Evolutionary conservation across 1,140 invertebrate genomes (phyloP).

Genomic region (Arion vulgaris): DNA sequence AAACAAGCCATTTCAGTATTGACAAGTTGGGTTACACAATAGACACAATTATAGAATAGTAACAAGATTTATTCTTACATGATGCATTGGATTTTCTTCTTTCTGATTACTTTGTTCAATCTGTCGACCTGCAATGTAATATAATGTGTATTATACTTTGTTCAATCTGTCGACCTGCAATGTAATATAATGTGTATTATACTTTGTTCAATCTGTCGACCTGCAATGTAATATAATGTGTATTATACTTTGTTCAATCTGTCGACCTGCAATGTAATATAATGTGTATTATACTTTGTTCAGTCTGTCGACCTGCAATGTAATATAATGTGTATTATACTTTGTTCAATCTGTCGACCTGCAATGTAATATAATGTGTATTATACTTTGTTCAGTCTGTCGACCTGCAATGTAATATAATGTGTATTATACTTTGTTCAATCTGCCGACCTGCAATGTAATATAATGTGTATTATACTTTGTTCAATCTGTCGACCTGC

Average conservation of each 20-base stretch:
- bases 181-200: too few species aligned
- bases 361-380: background rate
- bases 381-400: background rate
- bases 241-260: background rate
- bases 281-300: too few species aligned
- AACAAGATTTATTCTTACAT: constrained; percentile 19
- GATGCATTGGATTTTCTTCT: constrained; percentile 20
- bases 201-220: background rate
- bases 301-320: background rate
- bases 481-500: background rate
- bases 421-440: too few species aligned
- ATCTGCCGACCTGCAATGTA: background rate
- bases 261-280: background rate
- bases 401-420: background rate
- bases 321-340: too few species aligned
- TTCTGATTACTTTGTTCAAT: background rate
- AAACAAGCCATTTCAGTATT: too few species aligned
- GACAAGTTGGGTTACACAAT: too few species aligned
- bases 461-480: too few species aligned
- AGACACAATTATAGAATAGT: too few species aligned
- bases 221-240: background rate
- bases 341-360: background rate
- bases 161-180: background rate
- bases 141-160: too few species aligned
- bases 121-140: background rate